A percentile compares a stretch with the other conserved stretches of the same genome.
phyloP scores from a whole-genome alignment of 2,113 vertebrate genomes.

The Calyptommatus sinebrachiatus region DNA sequence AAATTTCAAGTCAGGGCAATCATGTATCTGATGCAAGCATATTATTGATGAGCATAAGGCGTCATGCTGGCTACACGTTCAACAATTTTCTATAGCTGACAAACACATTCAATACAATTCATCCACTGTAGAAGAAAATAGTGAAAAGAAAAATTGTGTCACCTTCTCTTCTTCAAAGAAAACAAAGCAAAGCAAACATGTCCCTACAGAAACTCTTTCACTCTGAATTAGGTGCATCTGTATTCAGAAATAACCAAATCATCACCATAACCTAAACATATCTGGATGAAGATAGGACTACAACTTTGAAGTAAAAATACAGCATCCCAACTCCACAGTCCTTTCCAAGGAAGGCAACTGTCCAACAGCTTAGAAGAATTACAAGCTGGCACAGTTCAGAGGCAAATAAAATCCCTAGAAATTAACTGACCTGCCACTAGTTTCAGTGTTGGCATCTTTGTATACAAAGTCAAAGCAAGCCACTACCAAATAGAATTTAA shows the following conservation, averaged over 20 bases:
- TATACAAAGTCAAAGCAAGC: too few relatives aligned
- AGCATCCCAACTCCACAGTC: background rate
- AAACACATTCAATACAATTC: conserved; percentile 62
- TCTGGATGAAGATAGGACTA: background rate
- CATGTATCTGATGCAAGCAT: conserved; percentile 51
- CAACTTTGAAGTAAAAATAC: background rate
- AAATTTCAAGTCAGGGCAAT: conserved; percentile 64
- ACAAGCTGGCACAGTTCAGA: too few relatives aligned
- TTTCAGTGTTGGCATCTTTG: too few relatives aligned
- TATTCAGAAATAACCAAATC: conserved; percentile 17
- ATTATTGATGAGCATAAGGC: conserved; percentile 52
- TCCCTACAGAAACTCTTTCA: conserved; percentile 13
- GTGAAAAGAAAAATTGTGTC: background rate
- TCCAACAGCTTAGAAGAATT: too few relatives aligned
- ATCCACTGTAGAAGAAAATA: conserved; percentile 47
- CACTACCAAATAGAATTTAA: too few relatives aligned
- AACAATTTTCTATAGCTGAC: conserved; percentile 42
- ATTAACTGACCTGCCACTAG: too few relatives aligned
- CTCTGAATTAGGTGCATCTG: conserved; percentile 21
- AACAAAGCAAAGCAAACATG: conserved; percentile 13
- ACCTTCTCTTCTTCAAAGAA: conserved; percentile 21
- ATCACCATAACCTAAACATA: conserved; percentile 16
- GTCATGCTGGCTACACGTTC: conserved; percentile 37
- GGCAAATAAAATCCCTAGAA: too few relatives aligned
- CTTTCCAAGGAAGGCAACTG: too few relatives aligned